These are phyloP conservation scores for Acomys russatus DNA, from an alignment of 2,797 vertebrate genomes.

Conservation along the genomic window DNA sequence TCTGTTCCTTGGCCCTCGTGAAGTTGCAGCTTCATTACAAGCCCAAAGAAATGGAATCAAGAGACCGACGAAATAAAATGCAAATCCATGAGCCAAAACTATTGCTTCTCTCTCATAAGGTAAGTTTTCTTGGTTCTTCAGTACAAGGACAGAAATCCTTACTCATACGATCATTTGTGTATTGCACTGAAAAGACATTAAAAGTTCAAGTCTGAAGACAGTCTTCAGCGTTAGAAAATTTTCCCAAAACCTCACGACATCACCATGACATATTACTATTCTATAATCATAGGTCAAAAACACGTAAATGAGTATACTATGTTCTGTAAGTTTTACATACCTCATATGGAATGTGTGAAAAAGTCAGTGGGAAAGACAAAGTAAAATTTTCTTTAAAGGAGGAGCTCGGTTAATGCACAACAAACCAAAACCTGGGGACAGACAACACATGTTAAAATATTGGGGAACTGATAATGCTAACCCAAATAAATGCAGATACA, in stretches of 20 bases:
- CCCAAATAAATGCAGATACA: slow-evolving; percentile 80
- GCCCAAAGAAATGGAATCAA: background rate
- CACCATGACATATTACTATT: background rate
- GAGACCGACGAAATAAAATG: background rate
- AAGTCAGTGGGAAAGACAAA: slow-evolving; percentile 32
- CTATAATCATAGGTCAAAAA: slow-evolving; percentile 17
- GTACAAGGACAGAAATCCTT: no score
- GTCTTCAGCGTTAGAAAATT: background rate
- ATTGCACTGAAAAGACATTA: background rate
- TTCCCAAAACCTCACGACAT: slow-evolving; percentile 25
- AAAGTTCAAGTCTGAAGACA: background rate
- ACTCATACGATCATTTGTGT: background rate
- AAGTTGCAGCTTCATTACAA: background rate
- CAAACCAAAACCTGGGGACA: slow-evolving; percentile 61
- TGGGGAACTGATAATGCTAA: slow-evolving; percentile 74
- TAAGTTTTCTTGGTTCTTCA: background rate
- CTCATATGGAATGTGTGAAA: background rate
- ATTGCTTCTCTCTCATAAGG: background rate
- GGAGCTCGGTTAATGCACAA: slow-evolving; percentile 42
- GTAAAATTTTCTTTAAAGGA: background rate
- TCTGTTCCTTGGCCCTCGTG: background rate
- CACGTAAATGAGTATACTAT: background rate
- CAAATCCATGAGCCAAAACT: background rate
- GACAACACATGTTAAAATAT: slow-evolving; percentile 71
- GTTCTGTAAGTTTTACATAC: background rate